Percentiles rank a stretch among this genome's conserved stretches.
phyloP scores from a whole-genome alignment of 2,797 vertebrate species.

The Hapalemur alaotrensis region DNA sequence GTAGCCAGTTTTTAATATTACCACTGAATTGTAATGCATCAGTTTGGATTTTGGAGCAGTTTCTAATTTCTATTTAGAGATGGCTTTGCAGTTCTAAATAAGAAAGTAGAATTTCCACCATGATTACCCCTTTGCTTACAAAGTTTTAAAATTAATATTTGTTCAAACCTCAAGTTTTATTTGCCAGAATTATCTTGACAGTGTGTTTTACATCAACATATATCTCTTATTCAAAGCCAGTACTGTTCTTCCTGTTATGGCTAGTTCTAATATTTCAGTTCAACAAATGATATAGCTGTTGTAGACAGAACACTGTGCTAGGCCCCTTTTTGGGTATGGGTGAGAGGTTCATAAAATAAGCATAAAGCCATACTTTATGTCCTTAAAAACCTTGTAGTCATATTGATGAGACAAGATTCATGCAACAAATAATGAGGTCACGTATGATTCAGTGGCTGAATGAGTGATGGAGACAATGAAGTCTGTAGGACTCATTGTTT shows the following conservation, averaged over 20 bases:
- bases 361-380: slow-evolving; percentile 8
- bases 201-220: slow-evolving; percentile 19
- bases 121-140: slow-evolving; percentile 35
- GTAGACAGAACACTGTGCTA: not conserved
- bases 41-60: slow-evolving; percentile 45
- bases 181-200: slow-evolving; percentile 38
- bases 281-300: slow-evolving; percentile 13
- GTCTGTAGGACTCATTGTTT: slow-evolving; percentile 28
- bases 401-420: slow-evolving; percentile 39
- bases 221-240: slow-evolving; percentile 15
- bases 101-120: slow-evolving; percentile 53
- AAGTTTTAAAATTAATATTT: slow-evolving; percentile 41
- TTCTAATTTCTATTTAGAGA: slow-evolving; percentile 32
- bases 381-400: slow-evolving; percentile 52
- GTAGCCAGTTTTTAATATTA: not conserved
- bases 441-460: slow-evolving; percentile 18
- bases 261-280: slow-evolving; percentile 49
- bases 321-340: not conserved
- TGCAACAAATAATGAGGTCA: slow-evolving; percentile 48
- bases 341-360: slow-evolving; percentile 40
- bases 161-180: slow-evolving; percentile 39
- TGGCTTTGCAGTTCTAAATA: slow-evolving; percentile 47
- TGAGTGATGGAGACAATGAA: slow-evolving; percentile 35
- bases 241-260: slow-evolving; percentile 37
- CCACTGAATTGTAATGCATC: slow-evolving; percentile 37